phyloP scores from a whole-genome alignment of 2,888 invertebrate species.

The Drosophila sordidapex region DNA sequence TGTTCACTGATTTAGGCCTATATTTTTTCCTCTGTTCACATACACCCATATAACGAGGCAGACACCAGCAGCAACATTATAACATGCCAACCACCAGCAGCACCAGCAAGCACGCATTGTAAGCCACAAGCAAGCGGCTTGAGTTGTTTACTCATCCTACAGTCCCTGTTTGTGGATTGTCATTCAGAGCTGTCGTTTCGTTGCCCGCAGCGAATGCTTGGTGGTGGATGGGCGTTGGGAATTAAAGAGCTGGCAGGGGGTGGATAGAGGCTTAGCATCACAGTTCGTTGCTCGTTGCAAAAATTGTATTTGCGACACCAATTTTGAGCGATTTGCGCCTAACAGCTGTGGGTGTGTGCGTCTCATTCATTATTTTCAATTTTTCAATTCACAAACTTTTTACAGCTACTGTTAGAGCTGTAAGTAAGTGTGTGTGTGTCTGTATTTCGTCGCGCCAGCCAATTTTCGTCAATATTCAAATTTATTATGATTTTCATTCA shows the following conservation, averaged over 20 bases:
- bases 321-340: slow-evolving; percentile 74
- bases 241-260: slow-evolving; percentile 5
- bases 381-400: slow-evolving; percentile 75
- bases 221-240: slow-evolving; percentile 18
- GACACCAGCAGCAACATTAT: slow-evolving; percentile 31
- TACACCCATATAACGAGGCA: slow-evolving; percentile 4
- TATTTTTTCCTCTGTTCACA: slow-evolving; percentile 6
- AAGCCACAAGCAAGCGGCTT: slow-evolving; percentile 30
- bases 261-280: background rate
- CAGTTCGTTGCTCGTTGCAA: slow-evolving; percentile 41
- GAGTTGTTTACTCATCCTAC: slow-evolving; percentile 45
- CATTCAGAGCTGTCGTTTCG: slow-evolving; percentile 68
- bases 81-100: slow-evolving; percentile 14
- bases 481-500: slow-evolving; percentile 77
- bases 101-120: slow-evolving; percentile 12
- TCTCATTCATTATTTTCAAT: slow-evolving; percentile 77
- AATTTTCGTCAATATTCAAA: slow-evolving; percentile 77
- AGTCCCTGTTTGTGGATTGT: slow-evolving; percentile 61
- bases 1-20: background rate
- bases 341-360: slow-evolving; percentile 43
- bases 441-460: slow-evolving; percentile 32
- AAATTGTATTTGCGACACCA: slow-evolving; percentile 75
- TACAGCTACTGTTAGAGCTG: slow-evolving; percentile 33
- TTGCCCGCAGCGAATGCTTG: slow-evolving; percentile 39
- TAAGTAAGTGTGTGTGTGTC: background rate